Base-by-base conservation (phyloP, 2,113 vertebrate species). In the Lathamus discolor region DNA sequence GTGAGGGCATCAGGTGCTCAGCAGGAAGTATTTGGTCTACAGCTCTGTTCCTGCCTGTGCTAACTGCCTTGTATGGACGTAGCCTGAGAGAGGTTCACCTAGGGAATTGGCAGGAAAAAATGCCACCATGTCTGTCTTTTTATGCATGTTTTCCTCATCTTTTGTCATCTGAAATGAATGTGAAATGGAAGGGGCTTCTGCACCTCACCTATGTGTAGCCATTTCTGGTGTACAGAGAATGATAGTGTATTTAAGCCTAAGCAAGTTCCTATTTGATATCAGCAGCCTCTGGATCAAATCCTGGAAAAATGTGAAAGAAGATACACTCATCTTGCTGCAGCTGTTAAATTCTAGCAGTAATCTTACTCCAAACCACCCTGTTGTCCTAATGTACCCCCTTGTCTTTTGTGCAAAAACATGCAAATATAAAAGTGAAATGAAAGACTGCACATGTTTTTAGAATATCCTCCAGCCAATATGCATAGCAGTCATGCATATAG, bases 61-160 rank as follows among this genome's bases (percentile, higher is more conserved):
- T 29, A 15, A 0, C 74, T 75, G 61, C 39, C 35, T 5, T 4
- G 33, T 29, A n/a, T 24, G 28, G 27, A 1, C 10, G 1, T 11
- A 28, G 23, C 44, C 37, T 18, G 25, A 28, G 67, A 49, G 54
- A 69, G 10, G 1, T 41, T 24, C 37, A 10, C 46, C 9, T 19
- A 8, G 27, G 22, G n/a, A 33, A 41, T 8, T 8, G 2, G 33
- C 18, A 51, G 73, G 31, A 7, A 27, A 80, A 57, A 49, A 19
- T 7, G 2, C 24, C 13, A 18, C 55, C 6, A 0, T 2, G 12
- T 13, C 6, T 46, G 2, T 69, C 10, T 67, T 70, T n/a, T 25
- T 28, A 4, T 17, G 2, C 6, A 2, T 17, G 23, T 28, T 49
- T 48, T 62, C n/a, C 55, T 69, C 48, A 22, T 33, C n/a, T 85